Conservation (phyloP, 2,888 invertebrate genomes). For the Elmis aenea region DNA sequence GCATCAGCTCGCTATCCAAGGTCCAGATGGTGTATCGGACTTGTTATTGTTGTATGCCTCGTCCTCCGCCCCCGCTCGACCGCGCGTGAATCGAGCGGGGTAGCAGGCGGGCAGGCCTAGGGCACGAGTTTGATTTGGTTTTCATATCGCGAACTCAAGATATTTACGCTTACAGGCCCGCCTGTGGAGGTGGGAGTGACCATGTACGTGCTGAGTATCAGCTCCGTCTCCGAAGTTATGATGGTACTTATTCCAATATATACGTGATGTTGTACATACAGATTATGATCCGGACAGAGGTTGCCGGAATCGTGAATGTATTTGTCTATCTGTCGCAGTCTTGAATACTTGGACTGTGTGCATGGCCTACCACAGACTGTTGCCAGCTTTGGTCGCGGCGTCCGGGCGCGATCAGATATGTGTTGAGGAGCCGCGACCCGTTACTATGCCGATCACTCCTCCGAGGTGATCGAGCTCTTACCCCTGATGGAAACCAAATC, state of each 20-base stretch:
- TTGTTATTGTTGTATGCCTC: slow-evolving; percentile 26
- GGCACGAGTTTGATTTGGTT: slow-evolving; percentile 41
- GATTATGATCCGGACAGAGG: slow-evolving; percentile 22
- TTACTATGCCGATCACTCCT: slow-evolving; percentile 26
- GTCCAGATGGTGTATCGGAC: slow-evolving; percentile 80
- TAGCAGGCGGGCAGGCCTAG: slow-evolving; percentile 41
- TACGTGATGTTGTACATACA: slow-evolving; percentile 29
- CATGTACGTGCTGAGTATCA: slow-evolving; percentile 97
- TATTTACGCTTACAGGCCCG: slow-evolving; percentile 71
- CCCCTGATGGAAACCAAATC: slow-evolving; percentile 79
- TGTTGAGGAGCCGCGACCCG: slow-evolving; percentile 28
- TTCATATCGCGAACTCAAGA: slow-evolving; percentile 26
- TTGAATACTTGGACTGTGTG: slow-evolving; percentile 58
- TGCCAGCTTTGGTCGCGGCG: slow-evolving; percentile 33
- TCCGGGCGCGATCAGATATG: slow-evolving; percentile 23
- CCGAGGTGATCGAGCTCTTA: slow-evolving; percentile 51
- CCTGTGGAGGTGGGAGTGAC: slow-evolving; percentile 97
- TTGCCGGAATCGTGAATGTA: slow-evolving; percentile 30
- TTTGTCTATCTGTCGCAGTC: slow-evolving; percentile 49
- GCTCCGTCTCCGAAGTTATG: slow-evolving; percentile 96
- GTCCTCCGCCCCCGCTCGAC: slow-evolving; percentile 35
- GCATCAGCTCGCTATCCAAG: slow-evolving; percentile 97
- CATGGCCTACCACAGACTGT: slow-evolving; percentile 49
- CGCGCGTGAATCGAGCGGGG: slow-evolving; percentile 35
- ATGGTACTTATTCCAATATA: slow-evolving; percentile 63